These are phyloP conservation scores for Prorops nasuta DNA, from an alignment of 1,140 invertebrate genomes.

Conservation along the genomic window DNA sequence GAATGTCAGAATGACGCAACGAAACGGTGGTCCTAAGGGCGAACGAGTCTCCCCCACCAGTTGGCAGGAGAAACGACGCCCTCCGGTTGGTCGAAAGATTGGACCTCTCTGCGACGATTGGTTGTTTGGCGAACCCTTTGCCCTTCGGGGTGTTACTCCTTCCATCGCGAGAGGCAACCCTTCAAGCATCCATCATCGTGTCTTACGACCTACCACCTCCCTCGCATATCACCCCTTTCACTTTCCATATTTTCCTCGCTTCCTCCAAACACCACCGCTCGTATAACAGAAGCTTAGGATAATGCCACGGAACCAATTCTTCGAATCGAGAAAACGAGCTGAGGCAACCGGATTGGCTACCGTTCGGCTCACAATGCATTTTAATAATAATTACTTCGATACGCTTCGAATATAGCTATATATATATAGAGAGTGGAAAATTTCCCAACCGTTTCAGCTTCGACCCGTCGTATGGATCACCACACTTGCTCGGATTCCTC, in stretches of 20 bases:
- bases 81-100: conserved; percentile 24
- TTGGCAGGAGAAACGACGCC: conserved; percentile 4
- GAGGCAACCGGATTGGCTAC: conserved; percentile 2
- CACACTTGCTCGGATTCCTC: no score
- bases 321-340: conserved; percentile 31
- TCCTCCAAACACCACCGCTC: background rate
- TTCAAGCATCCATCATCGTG: conserved; percentile 50
- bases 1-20: conserved; percentile 53
- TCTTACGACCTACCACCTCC: conserved; percentile 38
- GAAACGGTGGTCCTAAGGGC: conserved; percentile 43
- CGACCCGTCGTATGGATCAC: no score
- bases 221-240: conserved; percentile 41
- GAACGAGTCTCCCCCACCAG: conserved; percentile 39
- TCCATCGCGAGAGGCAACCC: conserved; percentile 39
- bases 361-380: conserved; percentile 35
- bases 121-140: background rate
- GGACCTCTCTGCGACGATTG: conserved; percentile 40
- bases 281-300: conserved; percentile 19
- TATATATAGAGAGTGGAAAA: no score
- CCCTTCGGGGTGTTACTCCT: no score
- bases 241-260: conserved; percentile 18
- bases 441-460: no score
- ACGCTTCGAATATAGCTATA: no score
- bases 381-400: conserved; percentile 44
- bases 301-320: conserved; percentile 40